These are phyloP conservation scores for Centroberyx gerrardi DNA, from an alignment of 2,797 vertebrate genomes.

Conservation along the genomic window DNA sequence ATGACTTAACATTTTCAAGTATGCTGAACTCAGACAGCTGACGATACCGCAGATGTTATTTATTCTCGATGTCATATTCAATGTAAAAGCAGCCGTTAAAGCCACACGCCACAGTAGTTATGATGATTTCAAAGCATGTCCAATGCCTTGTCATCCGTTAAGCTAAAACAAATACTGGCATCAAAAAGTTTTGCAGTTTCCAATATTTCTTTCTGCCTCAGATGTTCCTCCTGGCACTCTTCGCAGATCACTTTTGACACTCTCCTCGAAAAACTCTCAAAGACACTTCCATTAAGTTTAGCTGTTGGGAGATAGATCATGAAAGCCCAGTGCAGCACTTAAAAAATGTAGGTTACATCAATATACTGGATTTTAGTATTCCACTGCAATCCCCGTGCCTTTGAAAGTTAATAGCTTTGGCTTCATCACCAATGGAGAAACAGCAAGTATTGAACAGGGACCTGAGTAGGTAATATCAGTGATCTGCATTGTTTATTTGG, in stretches of 20 bases:
- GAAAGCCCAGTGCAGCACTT: conserved; percentile 8
- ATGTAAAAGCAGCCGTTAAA: conserved; percentile 23
- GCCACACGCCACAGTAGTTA: conserved; percentile 1
- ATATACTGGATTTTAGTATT: conserved; percentile 20
- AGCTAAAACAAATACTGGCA: conserved; percentile 37
- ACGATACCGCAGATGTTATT: conserved; percentile 9
- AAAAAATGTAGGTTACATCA: conserved; percentile 41
- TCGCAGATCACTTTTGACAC: conserved; percentile 37
- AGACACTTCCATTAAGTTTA: conserved; percentile 28
- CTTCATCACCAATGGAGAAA: conserved; percentile 32
- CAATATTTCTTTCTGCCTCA: conserved; percentile 21
- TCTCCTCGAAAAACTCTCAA: conserved; percentile 40
- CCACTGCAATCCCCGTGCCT: conserved; percentile 9
- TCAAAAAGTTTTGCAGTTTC: conserved; percentile 40
- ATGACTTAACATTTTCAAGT: conserved; percentile 30
- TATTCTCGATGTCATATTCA: conserved; percentile 13
- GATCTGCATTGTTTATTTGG: conserved; percentile 40
- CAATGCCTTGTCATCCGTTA: conserved; percentile 14
- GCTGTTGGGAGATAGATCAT: conserved; percentile 9
- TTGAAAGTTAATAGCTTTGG: conserved; percentile 41
- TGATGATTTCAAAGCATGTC: conserved; percentile 22
- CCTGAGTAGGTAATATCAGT: conserved; percentile 30
- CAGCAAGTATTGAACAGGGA: conserved; percentile 8
- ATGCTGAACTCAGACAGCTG: conserved; percentile 9
- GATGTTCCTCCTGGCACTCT: conserved; percentile 30